Evolutionary conservation across 53 echinoderm and acorn worm genomes (phyloP).

Genomic region (Apostichopus leukothele): DNA sequence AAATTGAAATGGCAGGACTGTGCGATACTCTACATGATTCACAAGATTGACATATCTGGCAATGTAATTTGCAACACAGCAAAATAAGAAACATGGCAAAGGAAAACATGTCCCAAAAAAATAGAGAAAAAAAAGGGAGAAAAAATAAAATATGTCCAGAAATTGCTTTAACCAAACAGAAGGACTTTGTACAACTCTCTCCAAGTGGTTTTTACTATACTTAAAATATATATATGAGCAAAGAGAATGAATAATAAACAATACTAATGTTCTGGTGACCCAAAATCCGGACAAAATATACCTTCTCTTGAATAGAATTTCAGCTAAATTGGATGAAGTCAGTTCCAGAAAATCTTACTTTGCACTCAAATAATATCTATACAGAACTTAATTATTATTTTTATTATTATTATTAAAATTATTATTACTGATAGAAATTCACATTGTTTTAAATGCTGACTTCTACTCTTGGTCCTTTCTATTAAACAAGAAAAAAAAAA

Average conservation of each 20-base stretch:
- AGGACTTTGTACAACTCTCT: slow-evolving; percentile 34
- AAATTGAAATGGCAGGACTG: background rate
- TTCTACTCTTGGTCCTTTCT: slow-evolving; percentile 29
- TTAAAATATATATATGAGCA: slow-evolving; percentile 31
- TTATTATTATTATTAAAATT: too few species aligned
- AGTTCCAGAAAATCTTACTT: slow-evolving; percentile 29
- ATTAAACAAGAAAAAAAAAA: background rate
- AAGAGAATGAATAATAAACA: background rate
- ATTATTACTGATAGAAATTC: background rate
- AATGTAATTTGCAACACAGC: background rate
- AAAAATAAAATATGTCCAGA: background rate
- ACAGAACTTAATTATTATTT: background rate
- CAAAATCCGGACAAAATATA: slow-evolving; percentile 35
- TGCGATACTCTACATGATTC: background rate
- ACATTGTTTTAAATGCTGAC: background rate
- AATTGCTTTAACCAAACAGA: background rate
- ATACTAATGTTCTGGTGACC: slow-evolving; percentile 28
- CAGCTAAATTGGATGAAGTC: slow-evolving; percentile 41
- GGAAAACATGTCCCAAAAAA: background rate
- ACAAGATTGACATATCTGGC: background rate
- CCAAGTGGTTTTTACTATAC: slow-evolving; percentile 27
- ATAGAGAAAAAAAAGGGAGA: background rate
- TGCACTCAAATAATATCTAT: slow-evolving; percentile 42
- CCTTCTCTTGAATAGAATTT: slow-evolving; percentile 35
- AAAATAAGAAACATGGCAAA: background rate